A percentile compares a stretch with the other conserved stretches of the same genome.
These are phyloP conservation scores for Melanerpes aurifrons DNA, from an alignment of 2,113 vertebrate genomes.

Conservation along the genomic window DNA sequence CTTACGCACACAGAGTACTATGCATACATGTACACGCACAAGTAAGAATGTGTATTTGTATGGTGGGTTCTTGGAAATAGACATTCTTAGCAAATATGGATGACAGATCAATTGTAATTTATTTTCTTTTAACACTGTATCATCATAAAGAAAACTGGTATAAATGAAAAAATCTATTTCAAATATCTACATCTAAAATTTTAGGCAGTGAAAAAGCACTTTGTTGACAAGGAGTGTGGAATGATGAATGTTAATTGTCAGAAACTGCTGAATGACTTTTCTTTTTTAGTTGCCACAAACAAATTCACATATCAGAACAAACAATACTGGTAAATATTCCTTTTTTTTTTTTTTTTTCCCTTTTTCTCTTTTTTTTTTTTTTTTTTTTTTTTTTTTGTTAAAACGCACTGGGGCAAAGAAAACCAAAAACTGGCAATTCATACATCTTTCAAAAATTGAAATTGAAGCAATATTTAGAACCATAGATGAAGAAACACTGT, in stretches of 20 bases:
- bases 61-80: conserved; percentile 80
- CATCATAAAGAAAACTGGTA: conserved; percentile 88
- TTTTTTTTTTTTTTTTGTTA: conserved; percentile 72
- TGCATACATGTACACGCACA: conserved; percentile 69
- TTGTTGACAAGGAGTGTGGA: conserved; percentile 88
- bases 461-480: conserved; percentile 87
- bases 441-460: conserved; percentile 83
- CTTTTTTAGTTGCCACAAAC: conserved; percentile 86
- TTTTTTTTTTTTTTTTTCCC: conserved; percentile 35
- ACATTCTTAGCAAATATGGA: conserved; percentile 89
- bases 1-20: conserved; percentile 24
- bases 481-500: conserved; percentile 86
- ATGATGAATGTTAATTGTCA: conserved; percentile 85
- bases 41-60: conserved; percentile 79
- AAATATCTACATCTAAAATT: conserved; percentile 94
- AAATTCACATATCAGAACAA: conserved; percentile 90
- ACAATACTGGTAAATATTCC: conserved; percentile 89
- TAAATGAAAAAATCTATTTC: conserved; percentile 89
- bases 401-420: conserved; percentile 82
- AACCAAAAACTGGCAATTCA: conserved; percentile 80
- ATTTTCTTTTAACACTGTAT: conserved; percentile 89
- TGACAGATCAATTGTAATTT: conserved; percentile 90
- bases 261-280: conserved; percentile 84
- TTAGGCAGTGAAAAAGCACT: conserved; percentile 99
- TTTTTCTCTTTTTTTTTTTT: conserved; percentile 1